Conservation (phyloP, 2,797 vertebrate genomes). For the Calcarius lapponicus region DNA sequence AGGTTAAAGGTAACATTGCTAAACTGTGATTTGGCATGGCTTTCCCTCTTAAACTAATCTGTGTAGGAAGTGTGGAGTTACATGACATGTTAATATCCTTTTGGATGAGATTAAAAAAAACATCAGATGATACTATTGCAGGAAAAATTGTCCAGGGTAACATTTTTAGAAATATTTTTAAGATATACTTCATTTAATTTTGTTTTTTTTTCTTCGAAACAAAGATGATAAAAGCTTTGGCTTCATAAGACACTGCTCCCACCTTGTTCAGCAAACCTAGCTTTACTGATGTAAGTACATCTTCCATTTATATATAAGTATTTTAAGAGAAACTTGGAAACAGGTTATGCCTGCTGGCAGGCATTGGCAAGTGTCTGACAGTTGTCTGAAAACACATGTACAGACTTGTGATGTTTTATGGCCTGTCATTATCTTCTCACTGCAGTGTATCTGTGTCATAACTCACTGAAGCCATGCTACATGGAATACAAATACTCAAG, state of each 20-base stretch:
- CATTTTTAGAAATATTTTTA: background rate
- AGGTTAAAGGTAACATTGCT: background rate
- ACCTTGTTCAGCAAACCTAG: background rate
- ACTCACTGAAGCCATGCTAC: background rate
- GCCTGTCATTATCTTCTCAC: background rate
- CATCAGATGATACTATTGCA: background rate
- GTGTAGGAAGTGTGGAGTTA: background rate
- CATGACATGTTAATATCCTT: accelerated
- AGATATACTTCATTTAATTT: background rate
- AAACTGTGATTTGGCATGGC: background rate
- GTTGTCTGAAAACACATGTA: background rate
- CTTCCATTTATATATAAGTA: background rate
- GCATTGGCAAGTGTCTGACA: background rate
- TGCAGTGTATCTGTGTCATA: background rate
- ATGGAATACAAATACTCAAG: background rate
- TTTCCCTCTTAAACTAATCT: background rate
- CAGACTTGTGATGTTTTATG: background rate
- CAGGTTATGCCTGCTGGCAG: background rate
- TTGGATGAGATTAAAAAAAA: background rate
- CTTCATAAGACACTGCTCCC: background rate
- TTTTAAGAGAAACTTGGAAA: background rate
- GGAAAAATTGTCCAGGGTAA: background rate
- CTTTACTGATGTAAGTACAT: background rate
- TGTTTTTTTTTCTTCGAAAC: accelerated
- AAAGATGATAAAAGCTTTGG: background rate